Evolutionary conservation across 2,113 vertebrate genomes (phyloP).

Genomic region (Triplophysa tibetana): DNA sequence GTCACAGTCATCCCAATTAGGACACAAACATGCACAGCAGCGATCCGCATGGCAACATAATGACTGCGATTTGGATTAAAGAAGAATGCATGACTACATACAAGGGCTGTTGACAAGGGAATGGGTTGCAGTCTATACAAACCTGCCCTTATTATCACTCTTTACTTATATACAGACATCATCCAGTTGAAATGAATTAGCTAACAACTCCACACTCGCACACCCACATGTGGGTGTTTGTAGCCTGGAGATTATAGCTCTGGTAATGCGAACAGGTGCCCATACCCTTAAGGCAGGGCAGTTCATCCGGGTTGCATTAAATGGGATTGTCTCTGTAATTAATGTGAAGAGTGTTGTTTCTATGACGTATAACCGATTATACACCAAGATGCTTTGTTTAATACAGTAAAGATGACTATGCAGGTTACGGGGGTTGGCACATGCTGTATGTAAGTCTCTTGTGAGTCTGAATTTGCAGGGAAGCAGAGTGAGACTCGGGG

Average conservation of each 20-base stretch:
- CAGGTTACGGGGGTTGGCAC: background rate
- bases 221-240: background rate
- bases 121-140: slow-evolving; percentile 24
- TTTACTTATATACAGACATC: slow-evolving; percentile 10
- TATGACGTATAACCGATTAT: slow-evolving; percentile 7
- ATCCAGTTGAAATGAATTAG: background rate
- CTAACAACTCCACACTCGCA: background rate
- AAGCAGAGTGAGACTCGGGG: slow-evolving; percentile 25
- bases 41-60: slow-evolving; percentile 54
- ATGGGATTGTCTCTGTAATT: too few species aligned
- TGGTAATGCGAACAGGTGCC: slow-evolving; percentile 23
- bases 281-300: slow-evolving; percentile 2
- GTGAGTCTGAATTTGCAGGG: slow-evolving; percentile 25
- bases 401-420: background rate
- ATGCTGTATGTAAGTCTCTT: background rate
- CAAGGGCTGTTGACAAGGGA: slow-evolving; percentile 16
- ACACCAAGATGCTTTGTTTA: background rate
- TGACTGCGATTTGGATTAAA: slow-evolving; percentile 47
- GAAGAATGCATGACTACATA: slow-evolving; percentile 39
- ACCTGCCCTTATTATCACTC: slow-evolving; percentile 6
- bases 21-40: slow-evolving; percentile 42
- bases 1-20: slow-evolving; percentile 37
- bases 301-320: background rate
- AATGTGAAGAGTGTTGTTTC: background rate
- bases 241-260: slow-evolving; percentile 13